Evolutionary conservation across 2,888 invertebrate species (phyloP).

Genomic region (Chymomyza fuscimana): DNA sequence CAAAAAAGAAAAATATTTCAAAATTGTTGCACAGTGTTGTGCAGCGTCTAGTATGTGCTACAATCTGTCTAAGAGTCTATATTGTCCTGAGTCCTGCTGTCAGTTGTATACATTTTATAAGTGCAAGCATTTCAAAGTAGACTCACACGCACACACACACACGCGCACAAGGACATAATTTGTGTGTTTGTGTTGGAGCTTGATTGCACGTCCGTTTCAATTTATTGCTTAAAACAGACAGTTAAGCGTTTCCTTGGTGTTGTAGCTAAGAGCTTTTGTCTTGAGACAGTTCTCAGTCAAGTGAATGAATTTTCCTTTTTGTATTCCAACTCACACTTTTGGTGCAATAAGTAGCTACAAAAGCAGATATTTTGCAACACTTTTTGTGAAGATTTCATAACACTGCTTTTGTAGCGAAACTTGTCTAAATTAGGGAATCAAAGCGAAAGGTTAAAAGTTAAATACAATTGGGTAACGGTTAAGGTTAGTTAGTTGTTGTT

Average conservation of each 20-base stretch:
- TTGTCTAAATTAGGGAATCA: too few relatives aligned
- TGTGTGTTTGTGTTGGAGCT: not conserved
- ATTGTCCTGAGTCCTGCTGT: not conserved
- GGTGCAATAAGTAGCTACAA: too few relatives aligned
- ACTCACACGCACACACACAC: constrained; percentile 2
- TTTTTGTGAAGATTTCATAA: too few relatives aligned
- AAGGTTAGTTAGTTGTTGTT: too few relatives aligned
- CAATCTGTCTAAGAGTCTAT: not conserved
- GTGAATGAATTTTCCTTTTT: too few relatives aligned
- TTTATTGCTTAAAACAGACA: not conserved
- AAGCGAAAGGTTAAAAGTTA: too few relatives aligned
- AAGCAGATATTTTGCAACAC: too few relatives aligned
- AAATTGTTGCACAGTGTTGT: too few relatives aligned
- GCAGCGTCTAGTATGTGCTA: not conserved
- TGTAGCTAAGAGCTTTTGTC: not conserved
- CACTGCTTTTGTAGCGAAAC: too few relatives aligned
- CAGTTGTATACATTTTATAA: constrained; percentile 5
- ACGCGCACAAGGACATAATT: not conserved
- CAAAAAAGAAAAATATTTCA: too few relatives aligned
- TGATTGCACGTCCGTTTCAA: not conserved
- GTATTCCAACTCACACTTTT: too few relatives aligned
- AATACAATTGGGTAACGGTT: too few relatives aligned
- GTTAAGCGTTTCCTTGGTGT: not conserved
- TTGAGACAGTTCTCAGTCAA: not conserved
- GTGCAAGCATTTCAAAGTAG: not conserved